A percentile compares a stretch with the other conserved stretches of the same genome.
phyloP scores from a whole-genome alignment of 2,113 vertebrate genomes.

The Macaca fascicularis region T2T-MFA8v1.1 NC_088386.1:104838001-104838500 shows the following conservation, averaged over 20 bases:
- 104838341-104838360: neutral
- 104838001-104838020: neutral
- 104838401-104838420: neutral
- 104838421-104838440: neutral
- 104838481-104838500: neutral
- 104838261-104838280: neutral
- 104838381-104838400: neutral
- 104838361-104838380: neutral
- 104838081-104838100: neutral
- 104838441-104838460: neutral
- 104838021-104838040: neutral
- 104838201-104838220: neutral
- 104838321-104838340: neutral
- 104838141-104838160: neutral
- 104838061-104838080: neutral
- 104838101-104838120: neutral
- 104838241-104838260: neutral
- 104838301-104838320: neutral
- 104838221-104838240: neutral
- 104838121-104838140: neutral
- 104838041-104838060: neutral
- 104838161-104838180: neutral
- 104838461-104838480: neutral
- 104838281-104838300: neutral
- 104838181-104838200: neutral